Evolutionary conservation across 1,140 invertebrate species (phyloP), one percentile per base, ranked within the genome.

Genomic region (Parapsyche elsis): DNA sequence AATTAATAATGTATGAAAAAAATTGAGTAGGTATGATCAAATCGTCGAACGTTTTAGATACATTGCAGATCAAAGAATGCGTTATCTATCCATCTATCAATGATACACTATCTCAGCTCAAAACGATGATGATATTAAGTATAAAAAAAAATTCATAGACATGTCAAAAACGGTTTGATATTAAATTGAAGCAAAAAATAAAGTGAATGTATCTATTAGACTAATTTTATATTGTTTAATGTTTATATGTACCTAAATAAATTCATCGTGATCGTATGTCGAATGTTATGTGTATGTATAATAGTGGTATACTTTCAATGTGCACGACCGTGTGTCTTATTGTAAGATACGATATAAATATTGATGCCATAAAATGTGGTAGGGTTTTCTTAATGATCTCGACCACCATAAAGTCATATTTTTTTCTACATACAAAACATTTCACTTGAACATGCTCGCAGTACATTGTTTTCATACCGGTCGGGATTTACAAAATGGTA

Each of bases 401-500:
- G 45, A 73, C 38, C 38, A 46, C 71, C 38, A 73, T 73, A 73
- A 73, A 73, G 45, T 9, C 71, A 46, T 45, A 45, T 45, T 45
- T 49, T 73, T 73, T 73, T 67, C 19, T 16, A 49, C 45, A 73
- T 73, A 73, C 30, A 67, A 67, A 67, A 67, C 71, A 73, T 73
- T 73, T 73, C 71, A 73, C 71, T 49, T 73, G 71, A 73, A 49
- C 49, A 38, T 75, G 53, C 64, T 23, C 24, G 24, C 49, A 26
- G 45, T 26, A 64, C 57, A 77, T 77, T 77, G 75, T 77, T 77
- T 64, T 64, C 75, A 77, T 77, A 49, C 57, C 75, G 75, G 53
- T 64, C 75, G 49, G 30, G 30, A 77, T 77, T 64, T 77, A 77
- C 75, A 77, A 77, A 77, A 77, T 77, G 53, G 75, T 53, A 77